phyloP scores from a whole-genome alignment of 2,797 vertebrate species.

The Chrosomus eos region DNA sequence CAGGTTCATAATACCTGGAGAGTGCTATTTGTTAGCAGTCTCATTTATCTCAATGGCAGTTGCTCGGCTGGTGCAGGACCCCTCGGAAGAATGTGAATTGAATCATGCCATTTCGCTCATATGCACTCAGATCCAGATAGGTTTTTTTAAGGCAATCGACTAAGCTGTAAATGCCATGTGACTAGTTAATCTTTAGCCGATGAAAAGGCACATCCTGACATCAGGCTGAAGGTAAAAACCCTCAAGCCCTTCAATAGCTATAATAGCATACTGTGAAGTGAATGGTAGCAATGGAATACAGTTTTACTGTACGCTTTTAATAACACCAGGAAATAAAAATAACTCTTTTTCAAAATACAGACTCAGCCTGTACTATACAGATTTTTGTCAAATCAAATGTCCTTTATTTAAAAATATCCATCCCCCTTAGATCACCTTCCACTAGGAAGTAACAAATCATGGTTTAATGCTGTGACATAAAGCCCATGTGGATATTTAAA shows the following conservation, averaged over 20 bases:
- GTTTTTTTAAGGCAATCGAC: neutral
- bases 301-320: neutral
- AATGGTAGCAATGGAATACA: too few relatives aligned
- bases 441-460: neutral
- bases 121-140: neutral
- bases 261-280: neutral
- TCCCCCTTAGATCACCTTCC: neutral
- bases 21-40: neutral
- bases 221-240: neutral
- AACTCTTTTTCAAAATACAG: too few relatives aligned
- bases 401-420: neutral
- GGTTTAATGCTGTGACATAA: neutral
- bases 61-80: neutral
- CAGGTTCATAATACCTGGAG: slow-evolving; percentile 1
- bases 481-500: neutral
- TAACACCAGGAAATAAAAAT: neutral
- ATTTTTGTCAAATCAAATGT: neutral
- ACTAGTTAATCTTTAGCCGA: neutral
- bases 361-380: neutral
- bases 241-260: neutral
- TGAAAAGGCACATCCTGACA: neutral
- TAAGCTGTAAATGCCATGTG: neutral
- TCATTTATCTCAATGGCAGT: slow-evolving; percentile 16
- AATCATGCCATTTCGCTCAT: neutral
- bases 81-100: neutral